Conservation (phyloP, 2,797 vertebrate genomes). For the Centropyge bicolor region DNA sequence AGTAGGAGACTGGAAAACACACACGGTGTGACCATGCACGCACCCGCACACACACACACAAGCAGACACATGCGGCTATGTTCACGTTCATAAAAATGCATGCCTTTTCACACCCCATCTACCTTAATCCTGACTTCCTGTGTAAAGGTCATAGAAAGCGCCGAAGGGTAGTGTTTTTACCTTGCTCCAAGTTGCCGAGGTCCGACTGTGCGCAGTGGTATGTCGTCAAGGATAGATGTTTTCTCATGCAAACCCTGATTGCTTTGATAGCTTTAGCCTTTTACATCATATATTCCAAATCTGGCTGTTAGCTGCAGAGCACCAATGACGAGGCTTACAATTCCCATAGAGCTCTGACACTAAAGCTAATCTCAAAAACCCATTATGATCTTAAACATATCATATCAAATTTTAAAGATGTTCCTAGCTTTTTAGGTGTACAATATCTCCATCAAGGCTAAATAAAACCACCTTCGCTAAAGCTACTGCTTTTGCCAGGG, state of each 20-base stretch:
- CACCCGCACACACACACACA: conserved; percentile 22
- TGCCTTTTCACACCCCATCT: conserved; percentile 78
- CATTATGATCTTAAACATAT: conserved; percentile 8
- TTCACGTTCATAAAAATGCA: conserved; percentile 73
- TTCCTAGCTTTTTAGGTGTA: neutral
- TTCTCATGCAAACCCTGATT: conserved; percentile 33
- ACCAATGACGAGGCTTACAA: neutral
- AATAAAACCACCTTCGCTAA: neutral
- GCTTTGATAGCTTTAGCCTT: conserved; percentile 37
- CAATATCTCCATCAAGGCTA: neutral
- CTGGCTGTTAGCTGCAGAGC: conserved; percentile 6
- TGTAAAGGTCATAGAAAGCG: conserved; percentile 75
- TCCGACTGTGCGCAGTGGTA: conserved; percentile 44
- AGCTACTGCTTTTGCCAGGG: neutral
- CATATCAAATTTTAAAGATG: neutral
- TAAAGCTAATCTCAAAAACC: conserved; percentile 4
- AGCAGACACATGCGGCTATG: conserved; percentile 34
- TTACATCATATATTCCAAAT: conserved; percentile 35
- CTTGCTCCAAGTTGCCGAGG: conserved; percentile 24
- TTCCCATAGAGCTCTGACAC: neutral
- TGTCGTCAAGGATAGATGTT: conserved; percentile 27
- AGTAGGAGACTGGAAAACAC: conserved; percentile 65
- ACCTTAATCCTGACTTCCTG: conserved; percentile 73
- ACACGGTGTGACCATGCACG: conserved; percentile 50
- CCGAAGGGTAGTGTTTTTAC: conserved; percentile 63